Base-by-base conservation (phyloP, 2,797 vertebrate species). In the Hydrolagus colliei region DNA sequence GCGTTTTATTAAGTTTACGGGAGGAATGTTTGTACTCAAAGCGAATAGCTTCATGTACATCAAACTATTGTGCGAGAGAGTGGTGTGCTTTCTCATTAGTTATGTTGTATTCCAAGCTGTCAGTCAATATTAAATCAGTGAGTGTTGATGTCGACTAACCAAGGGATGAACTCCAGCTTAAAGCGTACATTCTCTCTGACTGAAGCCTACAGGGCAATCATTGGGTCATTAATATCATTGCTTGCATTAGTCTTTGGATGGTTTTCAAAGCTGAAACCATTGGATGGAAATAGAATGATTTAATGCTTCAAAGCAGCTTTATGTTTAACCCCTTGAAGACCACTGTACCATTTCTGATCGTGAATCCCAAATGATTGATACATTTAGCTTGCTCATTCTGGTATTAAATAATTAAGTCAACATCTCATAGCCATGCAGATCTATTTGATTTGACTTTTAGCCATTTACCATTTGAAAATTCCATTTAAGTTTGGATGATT, bases 191-290 rank as follows among this genome's bases (percentile, higher is more conserved):
- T 95, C 94, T 91, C 93, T 94, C 93, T 92, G 92, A 91, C 88
- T 87, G 91, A 91, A 90, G 90, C 89, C 82, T 86, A 85, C 91
- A 93, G 87, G 88, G 90, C 91, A 93, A 94, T 94, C 92, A 94
- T 89, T 86, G 88, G 92, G 87, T 92, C 93, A 93, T 96, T 96
- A 94, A 95, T 94, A 95, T 95, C 94, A 95, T 95, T 93, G 94
- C 93, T 87, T 90, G 90, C 88, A 91, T 65, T 67, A 75, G 84
- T 72, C 86, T 89, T 88, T 89, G 89, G 88, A 86, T 86, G 73
- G 22, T 27, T 59, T 75, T 82, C n/a, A 32, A 72, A 32, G 32
- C 67, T 63, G n/a, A 62, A 72, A 73, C 14, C n/a, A 63, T 16
- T 74, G 72, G 71, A 73, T 73, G 67, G 79, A 52, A 84, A 84